Evolutionary conservation across 2,113 vertebrate species (phyloP).

Genomic region (Pomatorhinus ruficollis): DNA sequence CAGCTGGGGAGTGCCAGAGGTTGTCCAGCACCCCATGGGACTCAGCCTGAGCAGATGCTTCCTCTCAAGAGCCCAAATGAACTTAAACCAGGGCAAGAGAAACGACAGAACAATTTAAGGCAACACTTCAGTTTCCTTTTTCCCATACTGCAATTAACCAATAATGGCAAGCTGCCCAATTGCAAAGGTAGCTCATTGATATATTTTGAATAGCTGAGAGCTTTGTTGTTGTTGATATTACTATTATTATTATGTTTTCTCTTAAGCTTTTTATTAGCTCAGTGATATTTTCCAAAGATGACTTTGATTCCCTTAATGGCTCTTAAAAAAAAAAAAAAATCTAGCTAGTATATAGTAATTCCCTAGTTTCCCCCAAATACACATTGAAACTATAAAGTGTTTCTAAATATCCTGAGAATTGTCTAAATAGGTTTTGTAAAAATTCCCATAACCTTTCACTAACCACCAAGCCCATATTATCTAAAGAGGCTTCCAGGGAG

Average conservation of each 20-base stretch:
- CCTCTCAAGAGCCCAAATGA: not conserved
- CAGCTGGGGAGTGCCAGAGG: not conserved
- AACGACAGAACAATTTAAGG: not conserved
- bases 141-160: not conserved
- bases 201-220: not conserved
- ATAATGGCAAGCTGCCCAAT: not conserved
- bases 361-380: not conserved
- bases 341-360: not conserved
- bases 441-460: conserved; percentile 22
- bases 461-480: conserved; percentile 44
- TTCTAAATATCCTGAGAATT: conserved; percentile 14
- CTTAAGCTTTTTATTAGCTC: not conserved
- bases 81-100: not conserved
- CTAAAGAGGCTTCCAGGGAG: conserved; percentile 52
- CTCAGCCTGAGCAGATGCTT: not conserved
- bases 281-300: conserved; percentile 13
- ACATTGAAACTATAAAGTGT: not conserved
- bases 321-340: not conserved
- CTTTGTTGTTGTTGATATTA: not conserved
- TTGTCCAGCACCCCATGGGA: accelerated
- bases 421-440: not conserved
- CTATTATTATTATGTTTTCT: not conserved
- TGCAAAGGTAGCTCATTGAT: conserved; percentile 5
- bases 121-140: not conserved
- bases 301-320: conserved; percentile 20